Percentiles rank a stretch among this genome's conserved stretches.
These are phyloP conservation scores for Venustaconcha ellipsiformis DNA, from an alignment of 1,140 invertebrate species.

Conservation along the genomic window DNA sequence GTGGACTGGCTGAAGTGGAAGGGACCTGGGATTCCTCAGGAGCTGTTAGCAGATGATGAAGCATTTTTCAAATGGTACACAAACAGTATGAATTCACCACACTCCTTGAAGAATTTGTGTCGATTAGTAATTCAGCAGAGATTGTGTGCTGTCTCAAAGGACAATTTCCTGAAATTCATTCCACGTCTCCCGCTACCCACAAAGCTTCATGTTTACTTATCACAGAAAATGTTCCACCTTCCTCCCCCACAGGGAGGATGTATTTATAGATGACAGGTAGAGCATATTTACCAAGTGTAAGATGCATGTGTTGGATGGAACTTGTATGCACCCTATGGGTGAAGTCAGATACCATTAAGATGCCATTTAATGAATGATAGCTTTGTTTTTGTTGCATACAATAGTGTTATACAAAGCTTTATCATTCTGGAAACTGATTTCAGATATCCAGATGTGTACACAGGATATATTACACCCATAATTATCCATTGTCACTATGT, in stretches of 20 bases:
- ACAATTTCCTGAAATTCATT: slow-evolving; percentile 41
- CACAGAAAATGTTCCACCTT: slow-evolving; percentile 55
- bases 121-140: slow-evolving; percentile 64
- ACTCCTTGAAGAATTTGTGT: slow-evolving; percentile 62
- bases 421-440: too few species aligned
- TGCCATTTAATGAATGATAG: too few species aligned
- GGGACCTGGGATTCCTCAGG: slow-evolving; percentile 64
- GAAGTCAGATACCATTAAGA: too few species aligned
- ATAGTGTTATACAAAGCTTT: too few species aligned
- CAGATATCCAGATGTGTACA: too few species aligned
- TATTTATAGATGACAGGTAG: too few species aligned
- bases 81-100: slow-evolving; percentile 57
- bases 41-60: slow-evolving; percentile 59
- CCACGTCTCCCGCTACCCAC: slow-evolving; percentile 47
- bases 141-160: slow-evolving; percentile 41
- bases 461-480: too few species aligned
- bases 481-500: too few species aligned
- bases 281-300: too few species aligned
- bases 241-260: slow-evolving; percentile 26
- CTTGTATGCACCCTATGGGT: too few species aligned
- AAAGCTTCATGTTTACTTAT: slow-evolving; percentile 50
- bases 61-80: slow-evolving; percentile 64
- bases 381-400: too few species aligned
- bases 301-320: too few species aligned
- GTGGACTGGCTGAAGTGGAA: slow-evolving; percentile 67